Evolutionary conservation across 2,888 invertebrate genomes (phyloP).

Genomic region (Penaeus monodon): DNA sequence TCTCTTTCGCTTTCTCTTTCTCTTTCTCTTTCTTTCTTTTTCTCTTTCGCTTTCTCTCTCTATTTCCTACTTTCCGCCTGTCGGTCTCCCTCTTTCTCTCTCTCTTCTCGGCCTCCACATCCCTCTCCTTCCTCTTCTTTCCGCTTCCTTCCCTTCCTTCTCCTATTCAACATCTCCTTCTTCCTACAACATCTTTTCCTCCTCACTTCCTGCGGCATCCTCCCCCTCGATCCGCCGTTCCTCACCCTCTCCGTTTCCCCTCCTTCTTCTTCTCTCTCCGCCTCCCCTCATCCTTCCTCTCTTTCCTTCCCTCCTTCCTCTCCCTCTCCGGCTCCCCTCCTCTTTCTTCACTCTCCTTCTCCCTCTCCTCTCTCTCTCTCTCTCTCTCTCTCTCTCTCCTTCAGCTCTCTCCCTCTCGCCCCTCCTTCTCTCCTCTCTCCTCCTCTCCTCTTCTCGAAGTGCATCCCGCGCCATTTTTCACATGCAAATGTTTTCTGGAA

Average conservation of each 20-base stretch:
- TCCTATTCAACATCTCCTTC: not conserved
- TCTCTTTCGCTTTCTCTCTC: conserved; percentile 12
- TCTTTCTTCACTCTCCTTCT: not conserved
- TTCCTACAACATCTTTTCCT: not conserved
- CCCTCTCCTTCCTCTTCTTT: not conserved
- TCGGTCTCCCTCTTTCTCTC: conserved; percentile 18
- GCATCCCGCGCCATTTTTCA: not conserved
- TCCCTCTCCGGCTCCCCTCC: not conserved
- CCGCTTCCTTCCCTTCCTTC: not conserved
- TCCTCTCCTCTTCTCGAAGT: not conserved
- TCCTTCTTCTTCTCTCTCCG: not conserved
- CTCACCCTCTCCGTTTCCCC: not conserved
- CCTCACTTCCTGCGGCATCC: not conserved
- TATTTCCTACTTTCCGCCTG: not conserved
- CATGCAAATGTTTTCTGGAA: conserved; percentile 11
- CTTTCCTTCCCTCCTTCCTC: not conserved
- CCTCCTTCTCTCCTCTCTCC: not conserved
- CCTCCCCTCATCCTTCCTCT: not conserved
- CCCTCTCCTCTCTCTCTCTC: not conserved
- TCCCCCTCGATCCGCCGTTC: not conserved
- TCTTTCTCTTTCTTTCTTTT: not conserved
- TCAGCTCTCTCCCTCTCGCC: not conserved
- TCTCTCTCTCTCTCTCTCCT: not conserved
- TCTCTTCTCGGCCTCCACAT: conserved; percentile 2
- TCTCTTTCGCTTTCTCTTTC: not conserved